Percentiles rank a stretch among this genome's conserved stretches.
These are phyloP conservation scores for Keiferia lycopersicella DNA, from an alignment of 2,888 invertebrate species.

Conservation along the genomic window DNA sequence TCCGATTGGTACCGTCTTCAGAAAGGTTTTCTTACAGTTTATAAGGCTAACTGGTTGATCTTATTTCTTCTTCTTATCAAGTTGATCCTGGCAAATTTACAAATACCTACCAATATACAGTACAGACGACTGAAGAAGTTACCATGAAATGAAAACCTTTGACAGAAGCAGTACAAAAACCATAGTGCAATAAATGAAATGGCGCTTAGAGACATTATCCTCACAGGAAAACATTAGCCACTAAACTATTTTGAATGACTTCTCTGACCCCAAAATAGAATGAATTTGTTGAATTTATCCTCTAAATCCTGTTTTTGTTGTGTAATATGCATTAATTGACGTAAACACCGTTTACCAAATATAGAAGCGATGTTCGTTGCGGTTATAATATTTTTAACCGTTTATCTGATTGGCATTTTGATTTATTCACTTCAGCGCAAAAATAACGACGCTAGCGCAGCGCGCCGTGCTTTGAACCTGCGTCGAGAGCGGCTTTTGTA, in stretches of 20 bases:
- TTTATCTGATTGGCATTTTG: too few relatives aligned
- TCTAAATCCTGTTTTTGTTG: neutral
- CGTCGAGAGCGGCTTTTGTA: too few relatives aligned
- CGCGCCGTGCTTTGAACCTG: too few relatives aligned
- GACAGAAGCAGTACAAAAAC: neutral
- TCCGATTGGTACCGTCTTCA: too few relatives aligned
- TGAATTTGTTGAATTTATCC: neutral
- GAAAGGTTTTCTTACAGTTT: too few relatives aligned
- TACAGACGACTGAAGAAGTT: too few relatives aligned
- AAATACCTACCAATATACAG: too few relatives aligned
- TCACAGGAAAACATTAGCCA: conserved; percentile 25
- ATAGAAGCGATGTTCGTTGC: neutral
- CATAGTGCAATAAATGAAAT: neutral
- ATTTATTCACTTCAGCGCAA: too few relatives aligned
- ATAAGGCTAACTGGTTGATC: too few relatives aligned
- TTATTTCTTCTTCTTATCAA: too few relatives aligned
- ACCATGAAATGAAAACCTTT: neutral
- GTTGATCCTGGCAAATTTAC: too few relatives aligned
- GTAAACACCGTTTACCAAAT: neutral
- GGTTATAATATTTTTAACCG: neutral
- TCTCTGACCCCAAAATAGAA: conserved; percentile 16
- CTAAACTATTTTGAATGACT: conserved; percentile 20
- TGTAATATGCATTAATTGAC: neutral
- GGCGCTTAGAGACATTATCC: neutral
- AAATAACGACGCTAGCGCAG: too few relatives aligned